Percentiles rank a stretch among this genome's conserved stretches.
These are phyloP conservation scores for Danionella cerebrum DNA, from an alignment of 2,113 vertebrate species.

Conservation along the genomic window DNA sequence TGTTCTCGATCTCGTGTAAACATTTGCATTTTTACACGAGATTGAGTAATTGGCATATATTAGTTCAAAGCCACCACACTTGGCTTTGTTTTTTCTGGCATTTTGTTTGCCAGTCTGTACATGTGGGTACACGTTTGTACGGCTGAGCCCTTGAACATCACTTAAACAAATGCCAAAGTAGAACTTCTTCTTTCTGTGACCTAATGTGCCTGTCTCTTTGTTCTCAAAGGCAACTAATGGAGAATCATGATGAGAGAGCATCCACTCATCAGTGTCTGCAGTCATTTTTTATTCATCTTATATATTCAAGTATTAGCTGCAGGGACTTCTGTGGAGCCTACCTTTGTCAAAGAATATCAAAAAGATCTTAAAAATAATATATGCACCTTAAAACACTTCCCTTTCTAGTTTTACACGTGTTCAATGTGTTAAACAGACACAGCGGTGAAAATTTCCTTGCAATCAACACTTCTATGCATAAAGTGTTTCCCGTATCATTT, in stretches of 20 bases:
- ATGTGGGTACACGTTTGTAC: background rate
- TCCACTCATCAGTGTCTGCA: constrained; percentile 19
- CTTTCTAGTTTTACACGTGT: background rate
- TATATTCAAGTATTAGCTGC: constrained; percentile 15
- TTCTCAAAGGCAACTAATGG: background rate
- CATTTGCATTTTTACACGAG: too few species aligned
- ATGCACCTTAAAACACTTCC: background rate
- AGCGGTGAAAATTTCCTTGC: background rate
- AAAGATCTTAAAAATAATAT: background rate
- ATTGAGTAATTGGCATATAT: too few species aligned
- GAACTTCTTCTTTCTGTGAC: background rate
- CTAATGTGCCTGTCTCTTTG: constrained; percentile 8
- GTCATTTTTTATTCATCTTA: constrained; percentile 24
- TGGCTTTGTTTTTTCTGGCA: too few species aligned
- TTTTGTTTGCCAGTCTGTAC: too few species aligned
- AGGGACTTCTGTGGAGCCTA: background rate
- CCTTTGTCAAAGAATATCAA: constrained; percentile 18
- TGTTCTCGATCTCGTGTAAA: too few species aligned
- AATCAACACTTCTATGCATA: background rate
- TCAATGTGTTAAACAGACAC: background rate
- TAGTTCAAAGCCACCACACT: too few species aligned
- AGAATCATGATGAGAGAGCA: constrained; percentile 1
- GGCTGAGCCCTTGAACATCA: background rate
- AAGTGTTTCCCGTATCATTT: background rate
- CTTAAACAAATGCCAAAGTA: background rate